Evolutionary conservation across 2,888 invertebrate genomes (phyloP).

Genomic region (Pediacus dermestoides): DNA sequence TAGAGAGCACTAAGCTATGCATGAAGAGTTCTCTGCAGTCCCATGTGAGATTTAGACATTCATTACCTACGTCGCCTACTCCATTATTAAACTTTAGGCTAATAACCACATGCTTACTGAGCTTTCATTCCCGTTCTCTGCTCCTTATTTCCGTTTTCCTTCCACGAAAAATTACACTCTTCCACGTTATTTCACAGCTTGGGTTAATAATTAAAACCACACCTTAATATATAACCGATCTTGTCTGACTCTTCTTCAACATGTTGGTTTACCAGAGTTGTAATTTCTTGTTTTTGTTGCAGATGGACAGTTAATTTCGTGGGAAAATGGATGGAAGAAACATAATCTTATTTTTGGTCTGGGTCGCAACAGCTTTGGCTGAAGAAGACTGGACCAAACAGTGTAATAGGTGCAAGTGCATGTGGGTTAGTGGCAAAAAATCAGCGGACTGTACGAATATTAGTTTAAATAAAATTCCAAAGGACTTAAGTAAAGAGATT

Average conservation of each 20-base stretch:
- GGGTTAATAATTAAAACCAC: too few relatives aligned
- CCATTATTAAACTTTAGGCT: conserved; percentile 31
- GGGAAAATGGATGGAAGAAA: conserved; percentile 1
- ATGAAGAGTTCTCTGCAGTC: conserved; percentile 16
- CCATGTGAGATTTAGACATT: conserved; percentile 21
- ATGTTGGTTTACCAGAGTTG: conserved; percentile 5
- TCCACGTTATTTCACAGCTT: too few relatives aligned
- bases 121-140: conserved; percentile 14
- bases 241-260: too few relatives aligned
- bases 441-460: conserved; percentile 70
- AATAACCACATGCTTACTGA: conserved; percentile 27
- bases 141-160: too few relatives aligned
- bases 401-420: conserved; percentile 68
- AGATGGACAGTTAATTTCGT: not conserved
- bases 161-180: too few relatives aligned
- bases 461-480: conserved; percentile 64
- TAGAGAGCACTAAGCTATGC: conserved; percentile 19
- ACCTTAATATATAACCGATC: too few relatives aligned
- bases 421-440: conserved; percentile 82
- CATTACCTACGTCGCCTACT: conserved; percentile 25
- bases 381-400: conserved; percentile 58
- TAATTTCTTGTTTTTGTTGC: too few relatives aligned
- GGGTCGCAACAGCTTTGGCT: conserved; percentile 42
- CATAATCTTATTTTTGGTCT: conserved; percentile 1
- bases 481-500: conserved; percentile 66